Base-by-base conservation (phyloP, 2,888 invertebrate genomes). In the Ectemnius cavifrons region DNA sequence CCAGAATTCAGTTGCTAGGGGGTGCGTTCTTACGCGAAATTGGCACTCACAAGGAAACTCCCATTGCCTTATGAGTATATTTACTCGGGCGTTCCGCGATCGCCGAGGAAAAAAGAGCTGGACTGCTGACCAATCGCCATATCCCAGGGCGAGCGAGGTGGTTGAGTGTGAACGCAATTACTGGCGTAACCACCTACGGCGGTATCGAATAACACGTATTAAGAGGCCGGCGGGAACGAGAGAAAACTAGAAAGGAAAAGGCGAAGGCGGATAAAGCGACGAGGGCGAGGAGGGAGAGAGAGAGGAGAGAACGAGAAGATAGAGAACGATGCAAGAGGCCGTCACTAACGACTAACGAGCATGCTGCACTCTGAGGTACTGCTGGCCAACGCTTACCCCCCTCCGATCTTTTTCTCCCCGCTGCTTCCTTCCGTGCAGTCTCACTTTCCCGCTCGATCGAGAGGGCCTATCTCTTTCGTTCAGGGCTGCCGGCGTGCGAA, bases 91-190 rank as follows among this genome's bases (percentile, higher is more conserved):
- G 62, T 80, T 83, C 67, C 60, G 67, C 65, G 63, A 61, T 16
- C 47, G 59, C 37, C 23, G 58, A 56, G 47, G 37, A 68, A 73
- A 57, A 46, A 65, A 18, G 47, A 46, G 18, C 16, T 16, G n/a
- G 63, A 59, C 68, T 52, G 45, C 79, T 63, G 66, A 66, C 64
- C 67, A 81, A 79, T 82, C 80, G 73, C 79, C 37, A 37, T 85
- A 84, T 75, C 73, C 78, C 72, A 60, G 20, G 57, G 62, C 67
- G 77, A 79, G 74, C 82, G 81, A 81, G 80, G 82, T 81, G 84
- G 84, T 86, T 86, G 83, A 88, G 89, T 86, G 88, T 89, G 89
- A 89, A 89, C 85, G 88, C 88, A 88, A 89, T 89, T 89, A 89
- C 89, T 83, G 78, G 78, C 80, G 84, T 84, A 87, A 86, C 88